Evolutionary conservation across 1,140 invertebrate genomes (phyloP).

Genomic region (Drosophila micromelanica): DNA sequence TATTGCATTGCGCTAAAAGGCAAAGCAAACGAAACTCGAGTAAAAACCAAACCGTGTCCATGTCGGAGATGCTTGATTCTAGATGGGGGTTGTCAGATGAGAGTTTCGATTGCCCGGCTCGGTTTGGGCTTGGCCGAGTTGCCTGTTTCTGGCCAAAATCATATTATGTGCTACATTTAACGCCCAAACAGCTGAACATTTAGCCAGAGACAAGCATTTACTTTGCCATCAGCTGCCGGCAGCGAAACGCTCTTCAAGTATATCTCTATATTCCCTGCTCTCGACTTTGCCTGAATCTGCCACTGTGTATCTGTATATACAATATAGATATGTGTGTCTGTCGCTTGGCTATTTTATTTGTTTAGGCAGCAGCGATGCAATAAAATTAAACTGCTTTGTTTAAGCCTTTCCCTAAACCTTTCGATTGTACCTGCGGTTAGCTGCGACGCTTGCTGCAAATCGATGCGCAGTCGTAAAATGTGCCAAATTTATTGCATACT

Average conservation of each 20-base stretch:
- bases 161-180: conserved; percentile 82
- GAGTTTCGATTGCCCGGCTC: background rate
- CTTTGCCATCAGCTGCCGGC: conserved; percentile 15
- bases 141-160: conserved; percentile 48
- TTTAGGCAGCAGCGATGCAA: conserved; percentile 56
- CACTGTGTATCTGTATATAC: too few relatives aligned
- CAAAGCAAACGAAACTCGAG: conserved; percentile 46
- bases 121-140: background rate
- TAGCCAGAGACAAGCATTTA: conserved; percentile 47
- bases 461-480: conserved; percentile 72
- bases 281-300: conserved; percentile 15
- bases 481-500: conserved; percentile 76
- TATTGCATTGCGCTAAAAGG: conserved; percentile 78
- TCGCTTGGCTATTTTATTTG: conserved; percentile 30
- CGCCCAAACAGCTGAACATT: conserved; percentile 65
- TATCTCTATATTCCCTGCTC: conserved; percentile 18
- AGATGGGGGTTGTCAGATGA: conserved; percentile 2
- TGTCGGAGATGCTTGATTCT: background rate
- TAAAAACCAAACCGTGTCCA: conserved; percentile 31
- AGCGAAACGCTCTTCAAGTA: background rate
- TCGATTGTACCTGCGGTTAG: conserved; percentile 62
- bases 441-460: conserved; percentile 50
- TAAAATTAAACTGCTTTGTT: conserved; percentile 68
- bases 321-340: conserved; percentile 4
- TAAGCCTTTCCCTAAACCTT: conserved; percentile 57